A percentile compares a stretch with the other conserved stretches of the same genome.
phyloP scores from a whole-genome alignment of 2,113 vertebrate genomes.

The Platysternon megacephalum region DNA sequence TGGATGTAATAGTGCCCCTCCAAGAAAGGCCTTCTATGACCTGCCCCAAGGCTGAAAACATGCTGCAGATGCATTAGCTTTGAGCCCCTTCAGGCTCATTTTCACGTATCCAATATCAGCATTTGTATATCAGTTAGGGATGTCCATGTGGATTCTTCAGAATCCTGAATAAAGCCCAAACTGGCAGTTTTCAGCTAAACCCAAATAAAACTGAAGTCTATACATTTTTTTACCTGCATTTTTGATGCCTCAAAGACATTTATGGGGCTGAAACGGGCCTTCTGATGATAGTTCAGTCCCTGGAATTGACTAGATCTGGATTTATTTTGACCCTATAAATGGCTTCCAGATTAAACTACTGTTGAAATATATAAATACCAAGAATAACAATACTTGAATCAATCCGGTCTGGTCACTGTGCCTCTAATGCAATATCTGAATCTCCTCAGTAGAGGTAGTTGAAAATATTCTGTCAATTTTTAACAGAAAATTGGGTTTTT shows the following conservation, averaged over 20 bases:
- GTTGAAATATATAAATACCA: background rate
- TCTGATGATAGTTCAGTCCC: conserved; percentile 11
- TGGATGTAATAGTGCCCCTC: background rate
- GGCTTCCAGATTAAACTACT: conserved; percentile 1
- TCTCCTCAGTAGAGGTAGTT: background rate
- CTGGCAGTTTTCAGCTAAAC: background rate
- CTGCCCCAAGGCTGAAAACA: conserved; percentile 30
- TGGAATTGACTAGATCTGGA: background rate
- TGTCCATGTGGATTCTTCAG: conserved; percentile 51
- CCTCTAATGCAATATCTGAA: background rate
- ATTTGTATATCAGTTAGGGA: conserved; percentile 20
- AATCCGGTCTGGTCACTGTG: background rate
- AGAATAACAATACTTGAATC: background rate
- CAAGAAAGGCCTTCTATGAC: background rate
- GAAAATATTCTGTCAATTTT: background rate
- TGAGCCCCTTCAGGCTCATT: conserved; percentile 25
- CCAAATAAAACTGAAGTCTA: conserved; percentile 48
- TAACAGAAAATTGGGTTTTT: background rate
- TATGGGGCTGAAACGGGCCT: conserved; percentile 20
- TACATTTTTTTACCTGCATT: background rate
- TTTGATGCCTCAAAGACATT: background rate
- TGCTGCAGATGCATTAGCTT: background rate
- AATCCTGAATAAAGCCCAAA: conserved; percentile 50
- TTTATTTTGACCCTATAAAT: background rate
- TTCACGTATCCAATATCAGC: conserved; percentile 49